Percentiles rank a stretch among this genome's conserved stretches.
phyloP scores from a whole-genome alignment of 2,113 vertebrate species.

The Castor canadensis region DNA sequence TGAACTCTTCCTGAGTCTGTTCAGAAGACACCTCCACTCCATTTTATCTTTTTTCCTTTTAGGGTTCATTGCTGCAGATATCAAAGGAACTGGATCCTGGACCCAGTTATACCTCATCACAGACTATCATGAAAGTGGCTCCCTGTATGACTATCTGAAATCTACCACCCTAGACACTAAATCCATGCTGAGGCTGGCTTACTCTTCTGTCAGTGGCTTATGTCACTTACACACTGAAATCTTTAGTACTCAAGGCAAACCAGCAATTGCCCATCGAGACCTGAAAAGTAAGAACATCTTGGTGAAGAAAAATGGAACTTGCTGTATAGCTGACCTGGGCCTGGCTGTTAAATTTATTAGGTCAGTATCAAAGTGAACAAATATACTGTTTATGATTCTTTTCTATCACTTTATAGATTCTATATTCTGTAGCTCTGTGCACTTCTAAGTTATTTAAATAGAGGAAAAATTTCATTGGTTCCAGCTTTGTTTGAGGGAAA shows the following conservation, averaged over 20 bases:
- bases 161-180: slow-evolving; percentile 94
- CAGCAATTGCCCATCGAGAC: slow-evolving; percentile 96
- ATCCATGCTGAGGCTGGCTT: slow-evolving; percentile 94
- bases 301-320: slow-evolving; percentile 97
- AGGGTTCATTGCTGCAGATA: slow-evolving; percentile 98
- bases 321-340: slow-evolving; percentile 97
- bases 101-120: slow-evolving; percentile 98
- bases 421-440: not conserved
- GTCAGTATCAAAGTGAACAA: slow-evolving; percentile 80
- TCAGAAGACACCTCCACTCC: not conserved
- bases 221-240: slow-evolving; percentile 98
- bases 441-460: not conserved
- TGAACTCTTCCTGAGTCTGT: not conserved
- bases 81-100: slow-evolving; percentile 99
- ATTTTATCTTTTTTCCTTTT: slow-evolving; percentile 21
- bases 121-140: slow-evolving; percentile 97
- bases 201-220: slow-evolving; percentile 94
- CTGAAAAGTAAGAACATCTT: slow-evolving; percentile 99
- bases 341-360: slow-evolving; percentile 98
- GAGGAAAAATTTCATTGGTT: not conserved
- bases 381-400: not conserved
- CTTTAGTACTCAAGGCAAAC: slow-evolving; percentile 97
- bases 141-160: slow-evolving; percentile 97
- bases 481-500: not conserved
- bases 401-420: not conserved